These are phyloP conservation scores for Chloropsis hardwickii DNA, from an alignment of 2,113 vertebrate genomes.

Conservation along the genomic window DNA sequence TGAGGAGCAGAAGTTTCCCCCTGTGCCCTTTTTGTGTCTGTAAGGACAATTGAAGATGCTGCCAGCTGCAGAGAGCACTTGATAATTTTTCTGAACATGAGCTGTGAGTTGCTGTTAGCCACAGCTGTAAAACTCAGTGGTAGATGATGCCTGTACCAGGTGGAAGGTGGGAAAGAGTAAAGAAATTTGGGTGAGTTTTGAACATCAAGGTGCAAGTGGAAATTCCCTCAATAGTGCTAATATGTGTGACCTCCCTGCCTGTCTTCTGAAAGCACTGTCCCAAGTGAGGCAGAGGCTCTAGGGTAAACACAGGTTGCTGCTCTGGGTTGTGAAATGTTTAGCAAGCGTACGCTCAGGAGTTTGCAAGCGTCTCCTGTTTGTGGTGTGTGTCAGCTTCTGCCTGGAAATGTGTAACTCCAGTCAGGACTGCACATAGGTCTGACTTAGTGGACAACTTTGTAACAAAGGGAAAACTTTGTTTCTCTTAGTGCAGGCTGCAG, in stretches of 20 bases:
- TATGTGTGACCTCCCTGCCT: not conserved
- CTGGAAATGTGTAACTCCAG: not conserved
- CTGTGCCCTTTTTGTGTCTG: not conserved
- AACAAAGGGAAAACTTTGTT: not conserved
- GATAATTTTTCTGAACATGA: not conserved
- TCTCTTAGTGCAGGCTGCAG: not conserved
- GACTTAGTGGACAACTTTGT: not conserved
- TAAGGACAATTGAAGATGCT: not conserved
- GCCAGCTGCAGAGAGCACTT: not conserved
- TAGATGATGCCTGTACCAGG: not conserved
- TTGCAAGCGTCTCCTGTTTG: not conserved
- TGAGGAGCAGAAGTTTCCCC: not conserved
- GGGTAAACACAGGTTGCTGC: not conserved
- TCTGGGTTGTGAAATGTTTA: not conserved
- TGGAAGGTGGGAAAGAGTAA: not conserved
- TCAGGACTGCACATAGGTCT: not conserved
- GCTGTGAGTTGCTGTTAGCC: not conserved
- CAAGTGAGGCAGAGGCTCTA: not conserved
- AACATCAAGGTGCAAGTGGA: not conserved
- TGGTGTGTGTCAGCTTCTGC: not conserved
- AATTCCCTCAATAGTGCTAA: not conserved
- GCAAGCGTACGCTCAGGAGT: not conserved
- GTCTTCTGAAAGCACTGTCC: not conserved
- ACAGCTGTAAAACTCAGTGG: not conserved
- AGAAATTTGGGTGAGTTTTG: not conserved